Conservation (phyloP, 2,797 vertebrate species). For the Petrocephalus schoutedeni region DNA sequence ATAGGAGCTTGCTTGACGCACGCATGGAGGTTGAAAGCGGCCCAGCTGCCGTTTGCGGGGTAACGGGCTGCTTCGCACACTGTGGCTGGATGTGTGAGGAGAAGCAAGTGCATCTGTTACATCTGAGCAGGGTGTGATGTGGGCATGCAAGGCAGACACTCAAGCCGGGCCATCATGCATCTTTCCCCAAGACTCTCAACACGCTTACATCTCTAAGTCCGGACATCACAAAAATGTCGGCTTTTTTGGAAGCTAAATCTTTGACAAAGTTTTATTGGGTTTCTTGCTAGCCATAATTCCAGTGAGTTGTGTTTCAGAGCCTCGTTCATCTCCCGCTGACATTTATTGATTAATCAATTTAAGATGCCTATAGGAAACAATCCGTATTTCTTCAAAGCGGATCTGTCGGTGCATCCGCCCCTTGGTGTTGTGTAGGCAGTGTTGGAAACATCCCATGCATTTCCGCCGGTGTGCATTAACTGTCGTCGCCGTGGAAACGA, state of each 20-base stretch:
- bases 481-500: conserved; percentile 27
- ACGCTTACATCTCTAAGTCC: background rate
- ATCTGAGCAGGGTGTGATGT: conserved; percentile 1
- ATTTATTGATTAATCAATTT: conserved; percentile 64
- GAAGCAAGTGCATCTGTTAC: background rate
- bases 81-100: background rate
- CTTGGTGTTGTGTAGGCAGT: conserved; percentile 23
- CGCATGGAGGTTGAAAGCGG: background rate
- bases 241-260: background rate
- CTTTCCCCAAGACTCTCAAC: conserved; percentile 12
- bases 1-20: background rate
- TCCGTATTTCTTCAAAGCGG: conserved; percentile 38
- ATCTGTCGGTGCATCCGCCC: conserved; percentile 32
- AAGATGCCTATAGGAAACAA: conserved; percentile 36
- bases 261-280: conserved; percentile 21
- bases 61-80: background rate
- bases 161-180: background rate
- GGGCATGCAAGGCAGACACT: background rate
- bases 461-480: background rate
- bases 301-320: conserved; percentile 38
- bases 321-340: conserved; percentile 57
- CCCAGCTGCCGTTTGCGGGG: background rate
- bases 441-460: background rate
- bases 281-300: conserved; percentile 37
- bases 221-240: background rate